Base-by-base conservation (phyloP, 2,888 invertebrate species). In the Lacanobia wlatinum region DNA sequence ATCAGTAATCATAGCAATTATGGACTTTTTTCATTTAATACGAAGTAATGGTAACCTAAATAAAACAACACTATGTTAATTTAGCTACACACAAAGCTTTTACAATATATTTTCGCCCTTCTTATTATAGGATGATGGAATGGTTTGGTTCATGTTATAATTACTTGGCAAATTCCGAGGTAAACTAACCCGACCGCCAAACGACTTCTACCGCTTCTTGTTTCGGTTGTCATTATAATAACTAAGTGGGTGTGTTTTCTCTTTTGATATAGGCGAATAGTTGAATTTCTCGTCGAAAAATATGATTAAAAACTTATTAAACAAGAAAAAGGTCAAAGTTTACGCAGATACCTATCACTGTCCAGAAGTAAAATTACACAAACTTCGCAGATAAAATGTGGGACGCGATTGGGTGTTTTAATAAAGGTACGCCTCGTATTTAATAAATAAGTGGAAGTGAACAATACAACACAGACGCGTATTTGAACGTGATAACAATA, bases 51-150 rank as follows among this genome's bases (percentile, higher is more conserved):
- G 16, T 34, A 63, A 38, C 38, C 5, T 50, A 52, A 34, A n/a
- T 38, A 28, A 38, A 14, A 58, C 16, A 58, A 6, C n/a, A 38
- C 38, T 58, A 16, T 10, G n/a, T n/a, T n/a, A 18, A 18, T 34
- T 43, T n/a, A 52, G 10, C 9, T 21, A 50, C 7, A 58, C 23
- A 60, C 48, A 74, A 74, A 73, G 14, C 55, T 68, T 46, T 68
- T 70, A 61, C 55, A 70, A 80, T 77, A 67, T 73, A 59, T 62
- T 75, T 82, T 72, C 43, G 18, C 65, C 69, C 61, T 80, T 83
- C 76, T 72, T 68, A 77, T 73, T 78, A 82, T 80, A 23, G 53
- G 74, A 82, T 86, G 86, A 87, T 87, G 84, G 81, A 85, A 81
- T 78, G 76, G 80, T 80, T 87, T 79, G 76, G 71, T 84, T 82